Evolutionary conservation across 1,140 invertebrate genomes (phyloP).

Genomic region (Diuraphis noxia): DNA sequence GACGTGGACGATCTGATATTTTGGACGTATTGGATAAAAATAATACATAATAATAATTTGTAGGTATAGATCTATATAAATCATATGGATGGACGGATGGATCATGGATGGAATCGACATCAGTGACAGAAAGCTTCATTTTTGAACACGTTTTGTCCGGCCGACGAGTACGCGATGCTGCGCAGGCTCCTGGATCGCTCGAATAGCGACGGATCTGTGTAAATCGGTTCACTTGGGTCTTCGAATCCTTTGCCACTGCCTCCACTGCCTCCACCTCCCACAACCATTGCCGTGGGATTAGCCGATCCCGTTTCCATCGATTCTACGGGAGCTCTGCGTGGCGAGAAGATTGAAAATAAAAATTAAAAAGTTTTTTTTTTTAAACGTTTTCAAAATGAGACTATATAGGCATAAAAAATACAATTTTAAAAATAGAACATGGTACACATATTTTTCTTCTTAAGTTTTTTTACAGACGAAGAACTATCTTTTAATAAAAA

Average conservation of each 20-base stretch:
- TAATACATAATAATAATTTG: neutral
- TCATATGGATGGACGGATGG: too few relatives aligned
- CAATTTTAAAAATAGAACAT: too few relatives aligned
- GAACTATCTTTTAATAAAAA: too few relatives aligned
- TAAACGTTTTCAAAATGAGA: too few relatives aligned
- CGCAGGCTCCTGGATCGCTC: constrained; percentile 67
- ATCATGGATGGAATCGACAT: neutral
- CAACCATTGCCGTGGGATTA: neutral
- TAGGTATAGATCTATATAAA: neutral
- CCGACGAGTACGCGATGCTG: constrained; percentile 3
- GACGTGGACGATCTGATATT: neutral
- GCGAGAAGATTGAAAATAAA: neutral
- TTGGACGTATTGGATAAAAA: neutral
- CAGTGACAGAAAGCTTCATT: constrained; percentile 40
- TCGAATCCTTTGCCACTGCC: constrained; percentile 63
- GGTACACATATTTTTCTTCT: too few relatives aligned
- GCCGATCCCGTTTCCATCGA: neutral
- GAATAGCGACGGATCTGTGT: constrained; percentile 88
- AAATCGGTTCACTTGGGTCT: constrained; percentile 89
- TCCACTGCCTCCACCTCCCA: neutral
- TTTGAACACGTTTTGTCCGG: constrained; percentile 24
- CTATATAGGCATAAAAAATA: too few relatives aligned
- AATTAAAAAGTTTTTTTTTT: too few relatives aligned
- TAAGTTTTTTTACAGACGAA: too few relatives aligned
- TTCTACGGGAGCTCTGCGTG: neutral